Evolutionary conservation across 2,888 invertebrate species (phyloP), one percentile per base, ranked within the genome.

Genomic region (Epinotia demarniana): DNA sequence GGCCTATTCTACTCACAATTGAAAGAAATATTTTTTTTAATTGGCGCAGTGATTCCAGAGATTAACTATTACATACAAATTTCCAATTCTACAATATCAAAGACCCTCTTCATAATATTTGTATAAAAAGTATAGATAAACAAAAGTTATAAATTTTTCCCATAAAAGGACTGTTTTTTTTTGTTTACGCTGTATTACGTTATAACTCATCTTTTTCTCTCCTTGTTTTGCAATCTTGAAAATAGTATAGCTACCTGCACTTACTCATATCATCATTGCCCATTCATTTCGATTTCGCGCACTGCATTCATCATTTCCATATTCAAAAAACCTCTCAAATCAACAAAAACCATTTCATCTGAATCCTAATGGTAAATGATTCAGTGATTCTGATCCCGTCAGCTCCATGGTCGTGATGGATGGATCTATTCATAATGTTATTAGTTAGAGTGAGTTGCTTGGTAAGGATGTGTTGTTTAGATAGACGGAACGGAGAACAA

Each of bases 391-490:
- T 77, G 79, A 81, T 82, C 83, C 78, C 68, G 77, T 69, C 77
- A 67, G 77, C 72, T 19, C 55, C 64, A 62, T 27, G 46, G 60
- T 49, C 62, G 71, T 78, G 78, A 78, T 78, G 69, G 78, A 77
- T 78, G 78, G 73, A 79, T 80, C 82, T 82, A 86, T 87, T 86
- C 85, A 84, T 84, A 84, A 84, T 82, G 82, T 84, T 87, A 85
- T 87, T 87, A 86, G 83, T 82, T 80, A 79, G 79, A 80, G 79
- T 81, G 78, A 80, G 82, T 82, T 83, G 82, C 79, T 80, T 27
- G 11, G n/a, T 16, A 27, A 43, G 62, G 69, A 19, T 5, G 57
- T 57, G 63, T 23, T 16, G 2, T 19, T 69, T 49, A 3, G 8
- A 23, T 49, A 9, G 13, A 69, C 69, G 62, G 55, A 64, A 58